These are phyloP conservation scores for Cuculus canorus DNA, from an alignment of 2,797 vertebrate genomes.

Conservation along the genomic window DNA sequence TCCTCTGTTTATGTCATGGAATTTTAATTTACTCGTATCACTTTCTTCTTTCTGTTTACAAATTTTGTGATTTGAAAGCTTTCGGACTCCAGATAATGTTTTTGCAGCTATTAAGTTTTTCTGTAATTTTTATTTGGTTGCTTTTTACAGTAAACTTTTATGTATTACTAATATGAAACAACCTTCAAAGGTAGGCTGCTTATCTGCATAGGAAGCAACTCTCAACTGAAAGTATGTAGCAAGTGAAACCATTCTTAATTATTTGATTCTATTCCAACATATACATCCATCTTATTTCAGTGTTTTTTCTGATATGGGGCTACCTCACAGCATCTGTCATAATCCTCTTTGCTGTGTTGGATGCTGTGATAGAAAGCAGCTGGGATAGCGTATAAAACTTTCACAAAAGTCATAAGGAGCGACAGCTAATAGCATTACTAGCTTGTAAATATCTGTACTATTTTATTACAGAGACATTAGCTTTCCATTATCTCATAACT, in stretches of 20 bases:
- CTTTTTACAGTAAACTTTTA: not conserved
- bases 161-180: not conserved
- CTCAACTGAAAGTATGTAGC: not conserved
- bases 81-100: slow-evolving; percentile 12
- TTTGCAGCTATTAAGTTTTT: not conserved
- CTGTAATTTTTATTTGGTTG: not conserved
- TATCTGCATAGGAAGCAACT: not conserved
- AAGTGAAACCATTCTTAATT: not conserved
- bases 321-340: not conserved
- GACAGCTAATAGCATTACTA: not conserved
- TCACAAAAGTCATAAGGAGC: not conserved
- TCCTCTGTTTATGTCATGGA: not conserved
- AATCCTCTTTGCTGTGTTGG: not conserved
- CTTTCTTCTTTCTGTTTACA: slow-evolving; percentile 14
- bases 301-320: not conserved
- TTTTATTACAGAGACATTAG: not conserved
- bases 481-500: slow-evolving; percentile 6
- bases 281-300: not conserved
- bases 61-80: slow-evolving; percentile 11
- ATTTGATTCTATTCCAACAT: not conserved
- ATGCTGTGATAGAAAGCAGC: not conserved
- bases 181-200: not conserved
- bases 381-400: not conserved
- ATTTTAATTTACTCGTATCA: not conserved
- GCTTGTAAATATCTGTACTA: not conserved